These are phyloP conservation scores for Bursaphelenchus mucronatus DNA, from an alignment of 1,140 invertebrate species.

Conservation along the genomic window DNA sequence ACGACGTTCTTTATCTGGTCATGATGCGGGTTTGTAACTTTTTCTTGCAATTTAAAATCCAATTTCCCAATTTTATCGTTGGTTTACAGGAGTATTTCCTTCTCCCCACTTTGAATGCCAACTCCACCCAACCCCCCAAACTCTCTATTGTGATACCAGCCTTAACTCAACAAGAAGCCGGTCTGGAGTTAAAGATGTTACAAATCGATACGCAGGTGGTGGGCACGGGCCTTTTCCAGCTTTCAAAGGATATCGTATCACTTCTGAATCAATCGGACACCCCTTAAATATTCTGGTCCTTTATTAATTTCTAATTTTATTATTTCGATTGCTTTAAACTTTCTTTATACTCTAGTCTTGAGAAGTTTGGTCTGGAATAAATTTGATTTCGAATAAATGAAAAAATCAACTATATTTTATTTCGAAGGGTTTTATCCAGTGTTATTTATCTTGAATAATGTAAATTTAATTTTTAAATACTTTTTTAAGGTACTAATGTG, in stretches of 20 bases:
- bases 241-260: constrained; percentile 29
- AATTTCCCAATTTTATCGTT: background rate
- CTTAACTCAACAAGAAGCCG: background rate
- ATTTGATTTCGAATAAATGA: too few species aligned
- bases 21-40: constrained; percentile 29
- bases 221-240: constrained; percentile 28
- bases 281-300: background rate
- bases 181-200: constrained; percentile 37
- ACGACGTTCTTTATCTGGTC: constrained; percentile 39
- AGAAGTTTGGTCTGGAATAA: too few species aligned
- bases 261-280: constrained; percentile 29
- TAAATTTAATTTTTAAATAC: too few species aligned
- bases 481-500: too few species aligned
- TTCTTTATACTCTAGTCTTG: too few species aligned
- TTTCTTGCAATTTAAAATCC: constrained; percentile 4
- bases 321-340: too few species aligned
- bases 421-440: background rate
- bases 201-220: constrained; percentile 35
- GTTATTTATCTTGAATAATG: too few species aligned
- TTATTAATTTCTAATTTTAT: constrained; percentile 1
- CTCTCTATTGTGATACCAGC: constrained; percentile 33
- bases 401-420: too few species aligned
- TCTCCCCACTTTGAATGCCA: constrained; percentile 24
- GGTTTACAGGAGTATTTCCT: constrained; percentile 36
- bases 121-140: constrained; percentile 32